Conservation (phyloP, 2,888 invertebrate species). For the Spilarctia lutea region DNA sequence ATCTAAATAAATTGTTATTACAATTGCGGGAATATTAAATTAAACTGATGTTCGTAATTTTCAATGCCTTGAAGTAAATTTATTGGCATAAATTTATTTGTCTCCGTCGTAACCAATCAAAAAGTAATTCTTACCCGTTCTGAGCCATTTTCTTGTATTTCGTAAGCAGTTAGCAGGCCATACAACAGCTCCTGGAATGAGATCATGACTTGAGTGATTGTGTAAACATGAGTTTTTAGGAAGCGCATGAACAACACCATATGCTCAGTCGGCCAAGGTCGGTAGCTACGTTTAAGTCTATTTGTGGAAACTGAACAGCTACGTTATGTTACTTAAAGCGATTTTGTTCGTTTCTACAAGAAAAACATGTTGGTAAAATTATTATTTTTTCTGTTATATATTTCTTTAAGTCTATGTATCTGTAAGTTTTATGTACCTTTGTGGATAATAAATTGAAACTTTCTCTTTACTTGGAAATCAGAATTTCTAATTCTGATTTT, state of each 20-base stretch:
- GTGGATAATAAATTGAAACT: background rate
- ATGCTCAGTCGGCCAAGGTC: conserved; percentile 54
- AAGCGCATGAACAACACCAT: conserved; percentile 54
- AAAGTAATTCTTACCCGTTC: conserved; percentile 70
- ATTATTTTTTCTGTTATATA: too few species aligned
- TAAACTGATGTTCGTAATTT: conserved; percentile 4
- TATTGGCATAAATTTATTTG: background rate
- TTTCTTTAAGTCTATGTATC: too few species aligned
- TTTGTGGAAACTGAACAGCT: conserved; percentile 50
- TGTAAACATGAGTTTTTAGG: conserved; percentile 59
- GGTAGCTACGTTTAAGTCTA: conserved; percentile 49
- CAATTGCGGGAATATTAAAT: background rate
- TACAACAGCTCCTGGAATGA: conserved; percentile 63
- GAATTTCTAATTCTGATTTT: background rate
- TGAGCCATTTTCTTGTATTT: conserved; percentile 66
- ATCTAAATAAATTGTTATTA: conserved; percentile 5
- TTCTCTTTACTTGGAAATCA: too few species aligned
- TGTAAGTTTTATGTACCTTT: background rate
- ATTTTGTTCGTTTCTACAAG: background rate
- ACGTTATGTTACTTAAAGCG: conserved; percentile 12
- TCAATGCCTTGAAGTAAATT: background rate
- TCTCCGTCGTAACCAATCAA: background rate
- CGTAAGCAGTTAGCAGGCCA: conserved; percentile 53
- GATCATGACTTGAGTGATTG: conserved; percentile 61
- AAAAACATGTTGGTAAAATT: background rate